Evolutionary conservation across 64 coral and sea anemone genomes (phyloP), one percentile per base, ranked within the genome.

Genomic region (Anthopleura sola): DNA sequence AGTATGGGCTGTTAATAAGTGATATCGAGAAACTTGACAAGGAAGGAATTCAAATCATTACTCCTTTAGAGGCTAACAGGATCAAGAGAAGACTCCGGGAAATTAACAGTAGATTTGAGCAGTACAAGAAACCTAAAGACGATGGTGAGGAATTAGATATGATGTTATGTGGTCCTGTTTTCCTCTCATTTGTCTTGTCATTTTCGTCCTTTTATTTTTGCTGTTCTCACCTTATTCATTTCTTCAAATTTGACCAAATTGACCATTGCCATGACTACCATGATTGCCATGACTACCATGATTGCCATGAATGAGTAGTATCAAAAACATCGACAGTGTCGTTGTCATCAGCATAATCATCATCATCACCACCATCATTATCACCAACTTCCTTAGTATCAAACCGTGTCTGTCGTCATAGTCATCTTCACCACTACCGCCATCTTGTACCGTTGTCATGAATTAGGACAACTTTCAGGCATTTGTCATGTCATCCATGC

Each of bases 11-110:
- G 11, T 47, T 96, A 53, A 86, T 92, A 31, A 92, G 80, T 48
- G 87, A 96, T 33, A 80, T 96, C 28, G 94, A 96, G 46, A 54
- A 87, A 81, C 87, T 96, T 0, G 94, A 96, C 49, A 50, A 55
- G 88, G 85, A 96, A 57, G 94, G 94, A 55, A 68, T 96, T 19
- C 79, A 86, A 31, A 24, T 96, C 23, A 81, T 96, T 21, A 83
- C 94, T 78, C 87, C 90, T 21, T 20, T 44, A 28, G 94, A 92
- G 44, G 62, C 88, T 5, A 83, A 90, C 31, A 75, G 71, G 7
- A 60, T 96, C 6, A 89, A 77, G 46, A 92, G 85, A 54, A 82
- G 94, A 78, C 90, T 89, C 33, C 78, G 80, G 31, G 90, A 92
- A 44, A 89, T 96, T 28, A 88, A 89, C 51, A 78, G 82, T 60